phyloP scores from a whole-genome alignment of 2,113 vertebrate genomes.

The Melanocharis versteri region DNA sequence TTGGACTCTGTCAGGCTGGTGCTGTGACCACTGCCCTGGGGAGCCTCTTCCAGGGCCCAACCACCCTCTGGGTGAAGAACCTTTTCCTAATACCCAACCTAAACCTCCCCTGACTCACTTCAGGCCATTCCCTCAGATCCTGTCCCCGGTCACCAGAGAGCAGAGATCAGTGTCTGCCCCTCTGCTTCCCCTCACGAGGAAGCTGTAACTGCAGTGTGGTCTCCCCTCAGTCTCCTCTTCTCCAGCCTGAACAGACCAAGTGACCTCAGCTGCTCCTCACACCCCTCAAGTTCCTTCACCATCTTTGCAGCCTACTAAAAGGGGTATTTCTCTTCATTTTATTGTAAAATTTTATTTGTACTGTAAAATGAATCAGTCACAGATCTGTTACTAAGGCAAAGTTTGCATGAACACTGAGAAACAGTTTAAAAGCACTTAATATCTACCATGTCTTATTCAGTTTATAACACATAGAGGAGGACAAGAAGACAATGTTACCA shows the following conservation, averaged over 20 bases:
- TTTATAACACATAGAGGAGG: neutral
- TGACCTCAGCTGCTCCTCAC: fast-evolving
- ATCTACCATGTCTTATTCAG: neutral
- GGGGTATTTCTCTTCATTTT: neutral
- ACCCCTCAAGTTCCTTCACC: neutral
- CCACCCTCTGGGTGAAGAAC: neutral
- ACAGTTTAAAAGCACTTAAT: neutral
- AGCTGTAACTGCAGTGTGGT: neutral
- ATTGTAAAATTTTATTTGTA: neutral
- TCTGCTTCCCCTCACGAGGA: neutral
- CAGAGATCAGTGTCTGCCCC: neutral
- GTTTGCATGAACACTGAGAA: neutral
- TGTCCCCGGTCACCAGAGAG: neutral
- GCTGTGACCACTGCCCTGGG: neutral
- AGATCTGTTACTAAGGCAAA: neutral
- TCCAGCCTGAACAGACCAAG: neutral
- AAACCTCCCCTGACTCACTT: neutral
- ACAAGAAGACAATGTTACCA: neutral
- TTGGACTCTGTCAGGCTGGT: neutral
- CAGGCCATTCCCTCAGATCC: neutral
- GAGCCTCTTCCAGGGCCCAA: neutral
- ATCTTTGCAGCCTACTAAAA: neutral
- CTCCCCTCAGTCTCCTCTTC: neutral
- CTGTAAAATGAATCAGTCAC: neutral
- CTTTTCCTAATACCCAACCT: neutral